Evolutionary conservation across 2,113 vertebrate species (phyloP).

Genomic region (Azemiops feae): DNA sequence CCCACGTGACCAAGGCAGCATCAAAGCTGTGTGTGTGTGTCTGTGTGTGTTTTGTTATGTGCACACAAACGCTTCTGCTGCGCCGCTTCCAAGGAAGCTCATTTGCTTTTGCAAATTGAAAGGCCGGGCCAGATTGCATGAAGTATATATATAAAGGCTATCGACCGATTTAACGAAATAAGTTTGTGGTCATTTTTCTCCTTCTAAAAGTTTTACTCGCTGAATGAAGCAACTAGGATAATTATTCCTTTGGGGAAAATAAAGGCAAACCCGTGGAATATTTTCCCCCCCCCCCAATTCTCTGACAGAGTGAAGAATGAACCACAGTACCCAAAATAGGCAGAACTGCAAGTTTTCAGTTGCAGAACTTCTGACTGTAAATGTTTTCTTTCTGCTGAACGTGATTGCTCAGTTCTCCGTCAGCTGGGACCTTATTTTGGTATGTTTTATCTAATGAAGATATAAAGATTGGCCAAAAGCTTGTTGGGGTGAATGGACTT

Average conservation of each 20-base stretch:
- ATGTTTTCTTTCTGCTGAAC: background rate
- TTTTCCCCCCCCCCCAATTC: background rate
- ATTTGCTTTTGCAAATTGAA: constrained; percentile 36
- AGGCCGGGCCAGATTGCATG: background rate
- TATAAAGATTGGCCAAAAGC: background rate
- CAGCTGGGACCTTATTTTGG: background rate
- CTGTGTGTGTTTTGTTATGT: constrained; percentile 23
- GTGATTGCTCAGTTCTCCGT: background rate
- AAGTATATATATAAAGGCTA: constrained; percentile 2
- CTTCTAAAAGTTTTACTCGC: background rate
- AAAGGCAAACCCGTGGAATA: background rate
- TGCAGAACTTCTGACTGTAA: background rate
- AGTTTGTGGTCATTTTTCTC: background rate
- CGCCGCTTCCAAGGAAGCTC: constrained; percentile 52
- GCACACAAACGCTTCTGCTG: constrained; percentile 46
- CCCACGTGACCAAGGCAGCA: constrained; percentile 55
- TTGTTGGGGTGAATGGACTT: background rate
- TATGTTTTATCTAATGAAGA: background rate
- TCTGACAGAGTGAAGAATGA: background rate
- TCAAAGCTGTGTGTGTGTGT: constrained; percentile 45
- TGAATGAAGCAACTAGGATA: background rate
- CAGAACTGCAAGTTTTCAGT: background rate
- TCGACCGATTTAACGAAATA: background rate
- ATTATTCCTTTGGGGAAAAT: background rate
- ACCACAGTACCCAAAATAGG: background rate